phyloP scores from a whole-genome alignment of 1,140 invertebrate species.

The Orussus abietinus region DNA sequence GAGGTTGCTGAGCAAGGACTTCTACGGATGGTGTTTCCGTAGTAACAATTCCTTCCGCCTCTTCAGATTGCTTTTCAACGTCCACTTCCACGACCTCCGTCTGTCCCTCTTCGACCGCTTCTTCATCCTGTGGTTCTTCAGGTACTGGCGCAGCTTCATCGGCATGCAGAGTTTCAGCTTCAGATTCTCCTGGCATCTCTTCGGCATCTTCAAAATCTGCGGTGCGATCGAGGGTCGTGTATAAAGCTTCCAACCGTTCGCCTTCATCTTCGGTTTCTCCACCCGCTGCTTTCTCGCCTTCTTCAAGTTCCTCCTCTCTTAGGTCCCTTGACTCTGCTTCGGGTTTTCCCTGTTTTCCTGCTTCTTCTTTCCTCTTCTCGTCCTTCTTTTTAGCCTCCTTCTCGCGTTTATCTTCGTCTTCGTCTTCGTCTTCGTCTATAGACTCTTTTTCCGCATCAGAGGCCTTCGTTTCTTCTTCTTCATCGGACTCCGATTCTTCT shows the following conservation, averaged over 20 bases:
- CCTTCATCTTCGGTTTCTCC: conserved; percentile 1
- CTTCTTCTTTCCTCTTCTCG: neutral
- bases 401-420: conserved; percentile 6
- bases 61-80: conserved; percentile 3
- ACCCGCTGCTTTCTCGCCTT: neutral
- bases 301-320: neutral
- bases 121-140: neutral
- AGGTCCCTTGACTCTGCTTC: neutral
- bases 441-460: neutral
- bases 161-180: no score
- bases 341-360: neutral
- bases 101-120: conserved; percentile 1
- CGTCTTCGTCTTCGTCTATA: conserved; percentile 2
- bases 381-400: conserved; percentile 1
- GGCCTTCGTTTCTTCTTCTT: neutral
- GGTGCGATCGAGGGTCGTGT: no score
- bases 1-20: no score
- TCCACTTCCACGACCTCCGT: conserved; percentile 1
- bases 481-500: conserved; percentile 9
- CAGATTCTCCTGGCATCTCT: no score
- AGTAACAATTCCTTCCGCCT: neutral
- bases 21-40: no score
- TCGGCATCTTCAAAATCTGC: no score
- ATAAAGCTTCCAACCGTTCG: neutral
- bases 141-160: no score